A percentile compares a stretch with the other conserved stretches of the same genome.
Conservation (phyloP, 2,888 invertebrate genomes). For the Diploptera punctata region DNA sequence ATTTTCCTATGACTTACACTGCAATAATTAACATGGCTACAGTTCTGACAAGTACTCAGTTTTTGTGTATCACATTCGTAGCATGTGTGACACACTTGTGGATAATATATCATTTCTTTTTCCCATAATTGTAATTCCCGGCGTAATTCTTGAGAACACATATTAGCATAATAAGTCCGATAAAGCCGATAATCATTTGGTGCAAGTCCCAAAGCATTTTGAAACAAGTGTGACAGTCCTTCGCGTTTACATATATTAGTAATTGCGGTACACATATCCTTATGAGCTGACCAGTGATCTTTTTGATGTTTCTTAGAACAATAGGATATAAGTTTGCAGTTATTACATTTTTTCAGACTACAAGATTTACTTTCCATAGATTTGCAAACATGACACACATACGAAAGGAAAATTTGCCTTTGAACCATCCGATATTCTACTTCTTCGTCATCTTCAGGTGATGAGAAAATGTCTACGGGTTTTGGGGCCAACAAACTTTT, state of each 20-base stretch:
- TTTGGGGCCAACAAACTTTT: neutral
- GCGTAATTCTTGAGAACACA: constrained; percentile 64
- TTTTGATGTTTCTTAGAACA: constrained; percentile 67
- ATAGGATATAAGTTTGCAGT: constrained; percentile 69
- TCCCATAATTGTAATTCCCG: constrained; percentile 69
- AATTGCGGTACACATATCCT: constrained; percentile 65
- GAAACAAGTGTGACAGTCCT: constrained; percentile 59
- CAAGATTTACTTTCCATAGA: constrained; percentile 49
- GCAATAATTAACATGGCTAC: constrained; percentile 60
- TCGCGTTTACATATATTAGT: constrained; percentile 61
- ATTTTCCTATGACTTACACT: constrained; percentile 60
- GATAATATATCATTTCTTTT: constrained; percentile 72
- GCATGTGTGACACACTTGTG: constrained; percentile 67
- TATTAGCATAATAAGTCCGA: constrained; percentile 66
- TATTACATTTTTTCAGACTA: constrained; percentile 53
- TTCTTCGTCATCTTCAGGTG: constrained; percentile 57
- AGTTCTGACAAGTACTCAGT: constrained; percentile 62
- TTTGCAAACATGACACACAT: constrained; percentile 63
- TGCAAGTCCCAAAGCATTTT: constrained; percentile 49
- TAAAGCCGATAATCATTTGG: constrained; percentile 66
- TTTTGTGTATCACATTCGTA: constrained; percentile 60
- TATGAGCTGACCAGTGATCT: constrained; percentile 64
- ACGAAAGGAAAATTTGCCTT: constrained; percentile 67
- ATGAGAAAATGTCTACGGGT: neutral
- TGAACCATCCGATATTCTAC: constrained; percentile 70